phyloP scores from a whole-genome alignment of 2,113 vertebrate genomes.

The Galbula dea region DNA sequence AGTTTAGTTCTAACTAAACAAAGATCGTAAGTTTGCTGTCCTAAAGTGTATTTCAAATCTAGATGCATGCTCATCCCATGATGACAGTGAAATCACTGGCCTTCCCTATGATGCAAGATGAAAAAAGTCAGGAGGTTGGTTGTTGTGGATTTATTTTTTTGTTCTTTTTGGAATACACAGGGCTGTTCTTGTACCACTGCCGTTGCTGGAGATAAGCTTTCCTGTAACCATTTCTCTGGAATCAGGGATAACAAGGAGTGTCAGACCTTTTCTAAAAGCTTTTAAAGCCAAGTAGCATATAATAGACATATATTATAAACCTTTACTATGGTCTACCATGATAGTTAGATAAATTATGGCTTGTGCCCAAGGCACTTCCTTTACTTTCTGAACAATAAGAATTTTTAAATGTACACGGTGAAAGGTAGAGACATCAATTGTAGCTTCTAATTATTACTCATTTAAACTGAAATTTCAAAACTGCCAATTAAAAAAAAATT shows the following conservation, averaged over 20 bases:
- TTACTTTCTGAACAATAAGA: background rate
- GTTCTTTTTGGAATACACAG: background rate
- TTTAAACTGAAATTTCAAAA: background rate
- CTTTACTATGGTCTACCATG: background rate
- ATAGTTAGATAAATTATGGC: background rate
- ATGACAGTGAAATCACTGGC: background rate
- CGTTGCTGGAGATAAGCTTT: background rate
- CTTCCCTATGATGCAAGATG: background rate
- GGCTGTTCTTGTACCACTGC: background rate
- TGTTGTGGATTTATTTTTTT: no score
- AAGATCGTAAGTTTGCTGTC: background rate
- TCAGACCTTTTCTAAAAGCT: background rate
- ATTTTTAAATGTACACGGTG: background rate
- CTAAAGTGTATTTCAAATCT: background rate
- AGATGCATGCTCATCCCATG: background rate
- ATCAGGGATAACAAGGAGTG: background rate
- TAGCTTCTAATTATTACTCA: background rate
- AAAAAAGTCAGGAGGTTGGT: background rate
- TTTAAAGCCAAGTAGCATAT: background rate
- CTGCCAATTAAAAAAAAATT: background rate
- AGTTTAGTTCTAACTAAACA: background rate
- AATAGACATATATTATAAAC: background rate
- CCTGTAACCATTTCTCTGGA: background rate
- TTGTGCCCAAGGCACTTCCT: background rate
- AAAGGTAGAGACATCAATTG: background rate